Conservation (phyloP, 2,888 invertebrate genomes). For the Eristalinus sepulchralis region DNA sequence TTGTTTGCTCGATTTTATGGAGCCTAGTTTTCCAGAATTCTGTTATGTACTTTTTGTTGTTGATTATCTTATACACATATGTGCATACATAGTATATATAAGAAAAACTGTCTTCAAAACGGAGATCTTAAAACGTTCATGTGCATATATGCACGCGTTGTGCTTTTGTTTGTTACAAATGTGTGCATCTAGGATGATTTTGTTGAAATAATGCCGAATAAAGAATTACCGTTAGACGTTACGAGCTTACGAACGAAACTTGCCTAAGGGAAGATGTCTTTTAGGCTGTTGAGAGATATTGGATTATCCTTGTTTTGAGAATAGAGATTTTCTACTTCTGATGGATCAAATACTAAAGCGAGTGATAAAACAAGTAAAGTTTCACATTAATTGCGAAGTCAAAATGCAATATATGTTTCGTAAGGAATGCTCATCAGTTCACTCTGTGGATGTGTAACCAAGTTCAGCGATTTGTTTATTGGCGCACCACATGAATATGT, state of each 20-base stretch:
- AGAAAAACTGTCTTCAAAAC: not conserved
- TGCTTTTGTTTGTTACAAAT: not conserved
- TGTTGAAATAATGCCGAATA: not conserved
- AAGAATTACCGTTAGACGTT: not conserved
- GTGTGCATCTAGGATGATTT: not conserved
- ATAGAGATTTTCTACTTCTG: no score
- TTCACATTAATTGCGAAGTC: no score
- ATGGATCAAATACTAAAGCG: no score
- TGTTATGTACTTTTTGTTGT: conserved; percentile 22
- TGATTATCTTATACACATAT: conserved; percentile 10
- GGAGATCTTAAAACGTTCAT: not conserved
- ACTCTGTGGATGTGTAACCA: no score
- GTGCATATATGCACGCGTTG: not conserved
- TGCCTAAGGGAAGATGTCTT: no score
- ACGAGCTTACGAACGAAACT: not conserved
- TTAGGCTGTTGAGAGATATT: no score
- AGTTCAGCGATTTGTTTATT: no score
- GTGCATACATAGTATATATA: not conserved
- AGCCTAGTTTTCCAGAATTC: conserved; percentile 37
- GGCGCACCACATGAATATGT: no score
- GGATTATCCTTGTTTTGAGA: no score
- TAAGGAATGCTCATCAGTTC: no score
- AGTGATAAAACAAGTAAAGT: no score
- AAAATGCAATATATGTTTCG: no score
- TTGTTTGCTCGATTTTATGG: conserved; percentile 53